These are phyloP conservation scores for Loripinus fragilis DNA, from an alignment of 2,888 invertebrate species.

Conservation along the genomic window DNA sequence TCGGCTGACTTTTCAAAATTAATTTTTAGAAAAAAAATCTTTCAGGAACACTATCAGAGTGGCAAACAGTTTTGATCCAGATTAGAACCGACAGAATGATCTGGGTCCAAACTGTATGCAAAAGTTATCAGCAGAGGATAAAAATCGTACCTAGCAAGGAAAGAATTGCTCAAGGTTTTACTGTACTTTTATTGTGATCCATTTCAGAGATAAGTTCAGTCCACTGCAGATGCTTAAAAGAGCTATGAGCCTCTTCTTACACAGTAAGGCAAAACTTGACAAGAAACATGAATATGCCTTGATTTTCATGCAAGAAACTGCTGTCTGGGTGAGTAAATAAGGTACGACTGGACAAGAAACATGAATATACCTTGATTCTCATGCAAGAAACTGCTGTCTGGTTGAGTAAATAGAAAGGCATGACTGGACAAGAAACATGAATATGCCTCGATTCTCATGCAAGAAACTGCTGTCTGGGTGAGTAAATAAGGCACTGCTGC, in stretches of 20 bases:
- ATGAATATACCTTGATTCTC: constrained; percentile 79
- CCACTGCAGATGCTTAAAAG: constrained; percentile 75
- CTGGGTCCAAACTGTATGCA: too few relatives aligned
- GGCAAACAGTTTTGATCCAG: too few relatives aligned
- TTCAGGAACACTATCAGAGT: too few relatives aligned
- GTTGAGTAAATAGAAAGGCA: constrained; percentile 78
- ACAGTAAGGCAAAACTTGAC: constrained; percentile 76
- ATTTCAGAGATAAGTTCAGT: constrained; percentile 76
- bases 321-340: constrained; percentile 80
- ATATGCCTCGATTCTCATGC: constrained; percentile 77
- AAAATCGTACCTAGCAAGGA: too few relatives aligned
- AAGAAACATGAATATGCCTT: constrained; percentile 79
- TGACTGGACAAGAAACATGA: constrained; percentile 76
- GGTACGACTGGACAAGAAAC: constrained; percentile 71
- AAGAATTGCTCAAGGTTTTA: too few relatives aligned
- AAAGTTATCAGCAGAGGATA: too few relatives aligned
- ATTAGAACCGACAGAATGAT: too few relatives aligned
- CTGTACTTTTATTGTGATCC: too few relatives aligned
- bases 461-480: constrained; percentile 78
- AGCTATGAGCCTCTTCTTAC: constrained; percentile 77
- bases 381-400: constrained; percentile 74
- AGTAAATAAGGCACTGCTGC: too few relatives aligned
- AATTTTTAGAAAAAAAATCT: too few relatives aligned
- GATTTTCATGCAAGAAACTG: constrained; percentile 73
- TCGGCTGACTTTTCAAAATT: too few relatives aligned